Evolutionary conservation across 2,113 vertebrate genomes (phyloP), one percentile per base, ranked within the genome.

Genomic region (Coptodon rendalli): DNA sequence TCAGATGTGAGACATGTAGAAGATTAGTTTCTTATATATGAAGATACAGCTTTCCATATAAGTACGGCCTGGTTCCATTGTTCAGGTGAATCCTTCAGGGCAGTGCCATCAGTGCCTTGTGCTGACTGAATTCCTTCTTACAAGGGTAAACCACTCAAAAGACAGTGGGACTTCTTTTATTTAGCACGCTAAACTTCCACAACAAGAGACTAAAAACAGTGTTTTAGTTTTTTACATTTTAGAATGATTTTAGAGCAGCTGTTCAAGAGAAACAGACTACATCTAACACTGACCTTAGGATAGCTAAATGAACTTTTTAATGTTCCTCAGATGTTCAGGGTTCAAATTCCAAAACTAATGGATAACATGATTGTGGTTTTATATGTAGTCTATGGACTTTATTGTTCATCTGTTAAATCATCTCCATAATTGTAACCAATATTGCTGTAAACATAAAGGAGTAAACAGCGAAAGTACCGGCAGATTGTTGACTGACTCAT

Each of bases 111-210:
- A n/a, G 4, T 5, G 3, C 61, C 61, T 66, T 66, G 34, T 3
- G 34, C 34, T 66, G 61, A 66, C 31, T 66, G 2, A 66, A 66
- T 66, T 66, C 34, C 17, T n/a, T 66, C 34, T 8, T 22, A 38
- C 61, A 66, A 38, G 61, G 38, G 19, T 22, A 22, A 68, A 38
- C 34, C 34, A 13, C 34, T 68, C 34, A 68, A 68, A 68, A 68
- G 19, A 68, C 11, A 22, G 34, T 38, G 63, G 63, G 63, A 38
- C 11, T 2, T 38, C 3, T 68, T 68, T 38, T 68, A 38, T 68
- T 38, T 68, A 0, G 2, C 34, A 22, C 1, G 0, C 1, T 68
- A 68, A 68, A 68, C 6, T 8, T 38, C 4, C 61, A 13, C 61
- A 66, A 36, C 61, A 38, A 38, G 61, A 66, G 61, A 68, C 19